phyloP scores from a whole-genome alignment of 1,140 invertebrate species.

The Plutomurus gul region DNA sequence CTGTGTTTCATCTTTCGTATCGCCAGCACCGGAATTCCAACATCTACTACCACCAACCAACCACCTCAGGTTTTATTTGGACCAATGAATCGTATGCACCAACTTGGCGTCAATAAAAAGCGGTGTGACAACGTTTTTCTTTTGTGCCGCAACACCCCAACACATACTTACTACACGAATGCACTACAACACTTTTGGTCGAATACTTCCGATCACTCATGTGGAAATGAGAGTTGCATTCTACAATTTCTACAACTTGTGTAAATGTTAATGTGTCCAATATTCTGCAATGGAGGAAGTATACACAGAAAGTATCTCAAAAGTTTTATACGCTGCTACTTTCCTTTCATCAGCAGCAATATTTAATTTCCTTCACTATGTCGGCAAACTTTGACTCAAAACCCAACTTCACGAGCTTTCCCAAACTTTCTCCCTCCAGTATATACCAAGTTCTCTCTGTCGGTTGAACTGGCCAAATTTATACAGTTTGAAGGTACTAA shows the following conservation, averaged over 20 bases:
- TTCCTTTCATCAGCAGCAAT: slow-evolving; percentile 23
- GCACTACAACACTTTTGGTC: not conserved
- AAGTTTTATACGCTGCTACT: not conserved
- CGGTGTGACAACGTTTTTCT: not conserved
- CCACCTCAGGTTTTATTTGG: no score
- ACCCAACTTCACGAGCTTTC: not conserved
- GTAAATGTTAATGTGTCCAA: slow-evolving; percentile 7
- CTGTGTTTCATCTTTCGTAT: slow-evolving; percentile 8
- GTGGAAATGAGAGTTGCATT: slow-evolving; percentile 6
- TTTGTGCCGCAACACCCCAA: not conserved
- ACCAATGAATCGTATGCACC: no score
- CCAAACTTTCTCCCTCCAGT: slow-evolving; percentile 12
- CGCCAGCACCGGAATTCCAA: no score
- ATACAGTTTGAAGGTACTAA: not conserved
- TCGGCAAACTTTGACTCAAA: slow-evolving; percentile 15
- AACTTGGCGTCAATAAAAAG: no score
- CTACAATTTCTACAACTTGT: not conserved
- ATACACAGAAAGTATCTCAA: not conserved
- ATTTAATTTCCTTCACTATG: slow-evolving; percentile 16
- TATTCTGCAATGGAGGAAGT: not conserved
- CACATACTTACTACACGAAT: not conserved
- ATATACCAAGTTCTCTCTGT: slow-evolving; percentile 7
- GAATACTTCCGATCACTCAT: not conserved
- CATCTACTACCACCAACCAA: no score
- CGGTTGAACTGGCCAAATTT: not conserved